Evolutionary conservation across 2,888 invertebrate genomes (phyloP), one percentile per base, ranked within the genome.

Genomic region (Drosophila kanekoi): DNA sequence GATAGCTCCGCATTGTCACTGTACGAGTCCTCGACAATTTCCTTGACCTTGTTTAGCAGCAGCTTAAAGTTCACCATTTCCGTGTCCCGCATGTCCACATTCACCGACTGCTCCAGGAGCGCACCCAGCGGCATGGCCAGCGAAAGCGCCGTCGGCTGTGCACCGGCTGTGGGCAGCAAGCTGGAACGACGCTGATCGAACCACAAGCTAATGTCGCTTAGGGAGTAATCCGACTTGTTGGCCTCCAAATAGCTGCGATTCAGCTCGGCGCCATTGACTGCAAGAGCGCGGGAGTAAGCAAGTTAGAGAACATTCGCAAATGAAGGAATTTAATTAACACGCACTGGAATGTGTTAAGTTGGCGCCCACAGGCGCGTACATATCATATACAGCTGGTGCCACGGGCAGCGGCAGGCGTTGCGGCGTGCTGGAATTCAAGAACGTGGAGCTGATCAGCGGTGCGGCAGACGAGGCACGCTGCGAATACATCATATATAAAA

Each of bases 231-330:
- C 8, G 92, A 91, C 68, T 91, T 92, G 63, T 92, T 92, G 4
- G 92, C 92, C 56, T 92, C 92, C 75, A 92, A 80, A 64, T 91
- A 92, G 58, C 90, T 92, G 58, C 91, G 91, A 78, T 92, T 92
- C 13, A 92, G 68, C 23, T 92, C 92, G 28, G 91, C 91, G 11
- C 92, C 92, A 70, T 92, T 90, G 14, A 92, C 92, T 92, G 45
- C 4, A 77, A 63, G 33, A 32, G 14, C 4, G 23, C 9, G 3
- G 11, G 3, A n/a, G 48, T 14, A 10, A 32, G 11, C 0, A 32
- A 2, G 16, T 28, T 13, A 6, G n/a, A 23, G 11, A 35, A 2
- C 6, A 38, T 38, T 38, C 11, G 8, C 8, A 0, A 16, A 9
- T 9, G 0, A 18, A 28, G 16, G 10, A 11, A 2, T n/a, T 3